A percentile compares a stretch with the other conserved stretches of the same genome.
phyloP scores from a whole-genome alignment of 2,888 invertebrate species.

The Drosophila eohydei region DNA sequence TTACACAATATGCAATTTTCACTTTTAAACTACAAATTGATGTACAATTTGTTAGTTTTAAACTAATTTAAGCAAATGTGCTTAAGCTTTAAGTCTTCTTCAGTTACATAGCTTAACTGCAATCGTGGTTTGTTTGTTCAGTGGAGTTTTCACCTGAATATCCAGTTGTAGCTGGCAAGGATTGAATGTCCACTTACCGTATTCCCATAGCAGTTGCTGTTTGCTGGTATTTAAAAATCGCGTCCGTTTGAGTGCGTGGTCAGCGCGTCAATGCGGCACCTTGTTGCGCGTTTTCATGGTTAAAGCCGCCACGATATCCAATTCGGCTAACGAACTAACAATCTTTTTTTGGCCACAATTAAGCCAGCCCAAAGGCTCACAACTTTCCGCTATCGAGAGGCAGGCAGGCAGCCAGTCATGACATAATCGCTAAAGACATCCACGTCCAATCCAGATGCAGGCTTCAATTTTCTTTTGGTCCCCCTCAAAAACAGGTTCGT shows the following conservation, averaged over 20 bases:
- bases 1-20: not conserved
- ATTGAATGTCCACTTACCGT: constrained; percentile 53
- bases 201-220: constrained; percentile 55
- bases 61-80: not conserved
- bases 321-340: constrained; percentile 35
- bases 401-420: constrained; percentile 22
- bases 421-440: constrained; percentile 51
- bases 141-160: not conserved
- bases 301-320: constrained; percentile 28
- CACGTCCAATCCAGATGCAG: constrained; percentile 13
- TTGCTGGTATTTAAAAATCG: constrained; percentile 16
- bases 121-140: not conserved
- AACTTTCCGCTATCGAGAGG: constrained; percentile 29
- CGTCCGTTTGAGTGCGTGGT: constrained; percentile 62
- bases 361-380: constrained; percentile 26
- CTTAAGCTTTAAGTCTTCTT: not conserved
- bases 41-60: not conserved
- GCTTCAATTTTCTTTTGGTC: constrained; percentile 41
- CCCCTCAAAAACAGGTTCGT: constrained; percentile 62
- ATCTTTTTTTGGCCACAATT: constrained; percentile 34
- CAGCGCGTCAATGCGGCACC: constrained; percentile 55
- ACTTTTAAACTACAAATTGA: not conserved
- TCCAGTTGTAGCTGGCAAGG: constrained; percentile 12
- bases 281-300: constrained; percentile 32
- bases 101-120: not conserved